Base-by-base conservation (phyloP, 2,113 vertebrate species). In the Crypturellus undulatus region DNA sequence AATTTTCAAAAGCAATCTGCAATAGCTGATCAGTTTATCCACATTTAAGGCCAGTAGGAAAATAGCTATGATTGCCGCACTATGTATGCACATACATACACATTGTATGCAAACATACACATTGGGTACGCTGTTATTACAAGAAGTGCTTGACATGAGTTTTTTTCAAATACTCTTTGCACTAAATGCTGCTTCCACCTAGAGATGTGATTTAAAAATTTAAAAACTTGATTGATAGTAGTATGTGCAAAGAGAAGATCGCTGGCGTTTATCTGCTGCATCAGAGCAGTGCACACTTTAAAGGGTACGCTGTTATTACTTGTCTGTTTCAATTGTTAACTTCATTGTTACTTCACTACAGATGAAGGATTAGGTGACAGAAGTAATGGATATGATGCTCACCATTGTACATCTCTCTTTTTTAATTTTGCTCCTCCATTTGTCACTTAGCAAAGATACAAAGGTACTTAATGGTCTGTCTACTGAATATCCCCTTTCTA, bases 111-210 rank as follows among this genome's bases (percentile, higher is more conserved):
- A 38, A 38, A 38, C 38, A 38, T 38, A 38, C 38, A 38, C 38
- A 38, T 38, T 38, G n/a, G n/a, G n/a, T n/a, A n/a, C n/a, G n/a
- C n/a, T n/a, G n/a, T n/a, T n/a, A n/a, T n/a, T n/a, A n/a, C n/a
- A n/a, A n/a, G n/a, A n/a, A n/a, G 86, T 6, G 16, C 63, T 94
- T 97, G 91, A 71, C 64, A 17, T 87, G 79, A 83, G 40, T 24
- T 62, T 94, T 79, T 87, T 94, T 92, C 30, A 62, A 79, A 52
- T 65, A 62, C 85, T 96, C 92, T 96, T 97, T 96, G 96, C 96
- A 97, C 93, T 97, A 90, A 97, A 94, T 95, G 92, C 94, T 97
- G 71, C 91, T 96, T 96, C 94, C 88, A 96, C 63, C 91, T 94
- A 76, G 87, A 94, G 96, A 80, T 97, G 91, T 87, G 93, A 90